Evolutionary conservation across 2,797 vertebrate genomes (phyloP).

Genomic region (Loriculus beryllinus): DNA sequence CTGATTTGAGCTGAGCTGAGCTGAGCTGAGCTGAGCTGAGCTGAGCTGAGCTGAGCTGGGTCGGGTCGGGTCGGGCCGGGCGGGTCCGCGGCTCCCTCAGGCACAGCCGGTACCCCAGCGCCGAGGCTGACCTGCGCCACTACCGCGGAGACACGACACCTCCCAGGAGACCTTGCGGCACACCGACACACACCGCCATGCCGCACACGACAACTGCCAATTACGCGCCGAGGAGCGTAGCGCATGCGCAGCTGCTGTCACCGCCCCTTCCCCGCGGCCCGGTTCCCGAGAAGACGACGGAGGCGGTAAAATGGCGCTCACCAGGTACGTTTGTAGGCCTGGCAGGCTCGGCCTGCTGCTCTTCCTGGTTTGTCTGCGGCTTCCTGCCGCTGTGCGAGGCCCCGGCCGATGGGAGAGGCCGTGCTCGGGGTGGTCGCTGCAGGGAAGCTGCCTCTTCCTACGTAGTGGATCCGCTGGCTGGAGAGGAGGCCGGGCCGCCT

Average conservation of each 20-base stretch:
- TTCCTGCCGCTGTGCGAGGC: not conserved
- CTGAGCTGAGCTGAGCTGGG: no score
- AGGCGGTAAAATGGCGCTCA: constrained; percentile 78
- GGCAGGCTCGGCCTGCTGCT: fast-evolving
- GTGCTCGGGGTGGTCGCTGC: fast-evolving
- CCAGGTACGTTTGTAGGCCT: constrained; percentile 64
- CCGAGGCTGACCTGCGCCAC: fast-evolving
- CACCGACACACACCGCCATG: fast-evolving
- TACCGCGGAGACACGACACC: not conserved
- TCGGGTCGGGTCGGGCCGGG: no score
- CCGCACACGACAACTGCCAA: not conserved
- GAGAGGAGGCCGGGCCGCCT: not conserved
- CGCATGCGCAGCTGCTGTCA: not conserved
- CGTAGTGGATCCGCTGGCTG: not conserved
- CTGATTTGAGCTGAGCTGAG: no score
- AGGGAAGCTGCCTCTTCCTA: not conserved
- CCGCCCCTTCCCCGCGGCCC: not conserved
- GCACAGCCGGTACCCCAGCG: fast-evolving
- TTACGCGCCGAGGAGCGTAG: fast-evolving
- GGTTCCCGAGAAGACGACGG: not conserved
- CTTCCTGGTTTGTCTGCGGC: fast-evolving
- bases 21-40: no score
- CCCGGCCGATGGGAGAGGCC: fast-evolving
- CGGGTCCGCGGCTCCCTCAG: fast-evolving
- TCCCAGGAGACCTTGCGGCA: not conserved